Evolutionary conservation across 1,140 invertebrate species (phyloP).

Genomic region (Phenacoccus solenopsis): DNA sequence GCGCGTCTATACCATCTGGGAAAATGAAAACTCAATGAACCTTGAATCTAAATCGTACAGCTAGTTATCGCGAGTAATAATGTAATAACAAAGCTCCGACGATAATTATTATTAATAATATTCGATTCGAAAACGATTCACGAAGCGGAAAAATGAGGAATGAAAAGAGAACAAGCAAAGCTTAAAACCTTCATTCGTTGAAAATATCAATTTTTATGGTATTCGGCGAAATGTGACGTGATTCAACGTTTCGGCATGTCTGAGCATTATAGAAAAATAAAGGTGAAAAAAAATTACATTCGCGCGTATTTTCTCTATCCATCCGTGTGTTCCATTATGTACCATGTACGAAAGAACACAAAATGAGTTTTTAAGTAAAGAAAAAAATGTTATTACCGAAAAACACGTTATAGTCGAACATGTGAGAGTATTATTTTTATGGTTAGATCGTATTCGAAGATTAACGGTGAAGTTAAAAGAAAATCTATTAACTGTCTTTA

Average conservation of each 20-base stretch:
- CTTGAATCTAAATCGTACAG: too few relatives aligned
- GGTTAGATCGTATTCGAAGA: neutral
- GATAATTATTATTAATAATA: too few relatives aligned
- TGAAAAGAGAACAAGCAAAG: too few relatives aligned
- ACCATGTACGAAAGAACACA: neutral
- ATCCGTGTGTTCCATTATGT: neutral
- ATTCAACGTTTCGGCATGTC: neutral
- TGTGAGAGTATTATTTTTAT: conserved; percentile 3
- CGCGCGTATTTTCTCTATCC: neutral
- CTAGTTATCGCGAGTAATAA: too few relatives aligned
- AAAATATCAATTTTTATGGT: too few relatives aligned
- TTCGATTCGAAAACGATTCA: too few relatives aligned
- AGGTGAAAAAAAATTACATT: neutral
- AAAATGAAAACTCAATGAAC: too few relatives aligned
- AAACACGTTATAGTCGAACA: neutral
- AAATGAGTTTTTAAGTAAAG: neutral
- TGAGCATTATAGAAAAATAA: neutral
- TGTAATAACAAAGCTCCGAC: too few relatives aligned
- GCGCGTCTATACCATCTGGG: too few relatives aligned
- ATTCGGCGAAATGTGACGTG: neutral
- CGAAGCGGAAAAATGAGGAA: too few relatives aligned
- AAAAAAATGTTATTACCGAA: neutral
- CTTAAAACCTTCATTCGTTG: too few relatives aligned
- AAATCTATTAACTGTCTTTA: too few relatives aligned
- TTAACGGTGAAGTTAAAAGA: neutral